Evolutionary conservation across 2,888 invertebrate species (phyloP).

Genomic region (Caenorhabditis sp.): DNA sequence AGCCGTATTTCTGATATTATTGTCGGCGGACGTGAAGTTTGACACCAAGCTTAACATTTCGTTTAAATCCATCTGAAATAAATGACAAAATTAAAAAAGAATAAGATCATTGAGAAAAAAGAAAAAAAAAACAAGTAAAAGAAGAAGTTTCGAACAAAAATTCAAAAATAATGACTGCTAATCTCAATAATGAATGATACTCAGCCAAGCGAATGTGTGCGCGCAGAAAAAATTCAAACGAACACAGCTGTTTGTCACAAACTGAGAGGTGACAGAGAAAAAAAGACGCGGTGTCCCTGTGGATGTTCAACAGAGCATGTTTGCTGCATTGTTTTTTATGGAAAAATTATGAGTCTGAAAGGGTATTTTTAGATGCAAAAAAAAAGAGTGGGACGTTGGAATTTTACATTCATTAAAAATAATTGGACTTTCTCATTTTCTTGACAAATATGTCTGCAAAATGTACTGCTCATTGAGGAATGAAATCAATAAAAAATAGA

Average conservation of each 20-base stretch:
- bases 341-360: too few relatives aligned
- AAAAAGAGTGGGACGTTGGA: background rate
- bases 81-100: background rate
- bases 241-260: background rate
- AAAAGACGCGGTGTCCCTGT: background rate
- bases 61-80: background rate
- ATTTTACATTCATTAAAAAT: too few relatives aligned
- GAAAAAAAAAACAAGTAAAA: background rate
- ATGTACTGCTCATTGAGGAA: too few relatives aligned
- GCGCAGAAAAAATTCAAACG: background rate
- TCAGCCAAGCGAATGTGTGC: too few relatives aligned
- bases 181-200: too few relatives aligned
- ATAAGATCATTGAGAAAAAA: background rate
- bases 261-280: background rate
- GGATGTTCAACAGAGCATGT: background rate
- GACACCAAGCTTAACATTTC: background rate
- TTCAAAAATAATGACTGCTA: too few relatives aligned
- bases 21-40: background rate
- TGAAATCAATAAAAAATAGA: too few relatives aligned
- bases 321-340: background rate
- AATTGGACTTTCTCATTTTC: background rate
- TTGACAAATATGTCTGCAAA: background rate
- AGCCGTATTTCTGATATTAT: background rate
- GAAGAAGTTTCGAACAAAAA: too few relatives aligned
- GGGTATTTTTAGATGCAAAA: background rate